A percentile compares a stretch with the other conserved stretches of the same genome.
Conservation (phyloP, 2,113 vertebrate species). For the Axis porcinus region DNA sequence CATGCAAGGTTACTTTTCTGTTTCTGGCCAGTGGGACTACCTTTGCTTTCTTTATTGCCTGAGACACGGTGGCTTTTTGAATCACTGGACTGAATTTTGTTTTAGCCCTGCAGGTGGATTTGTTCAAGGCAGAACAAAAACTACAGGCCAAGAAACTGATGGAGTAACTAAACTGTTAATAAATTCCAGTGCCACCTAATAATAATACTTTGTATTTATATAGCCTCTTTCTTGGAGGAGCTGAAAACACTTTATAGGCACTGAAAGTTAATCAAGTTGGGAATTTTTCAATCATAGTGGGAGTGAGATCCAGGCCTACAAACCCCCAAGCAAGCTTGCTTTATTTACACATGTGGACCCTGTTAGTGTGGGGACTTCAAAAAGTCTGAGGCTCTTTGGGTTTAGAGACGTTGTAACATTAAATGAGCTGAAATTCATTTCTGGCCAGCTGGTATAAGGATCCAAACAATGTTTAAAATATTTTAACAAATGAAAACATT, state of each 20-base stretch:
- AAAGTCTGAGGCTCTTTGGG: constrained; percentile 32
- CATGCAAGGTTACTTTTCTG: background rate
- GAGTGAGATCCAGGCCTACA: constrained; percentile 36
- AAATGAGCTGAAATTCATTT: constrained; percentile 42
- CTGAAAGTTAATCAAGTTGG: constrained; percentile 75
- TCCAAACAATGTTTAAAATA: constrained; percentile 21
- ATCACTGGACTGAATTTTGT: background rate
- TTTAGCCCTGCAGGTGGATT: constrained; percentile 51
- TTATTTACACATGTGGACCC: constrained; percentile 56
- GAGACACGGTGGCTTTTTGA: background rate
- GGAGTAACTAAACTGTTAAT: constrained; percentile 54
- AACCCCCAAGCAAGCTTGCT: constrained; percentile 32
- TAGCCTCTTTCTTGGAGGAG: constrained; percentile 55
- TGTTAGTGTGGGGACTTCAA: constrained; percentile 59
- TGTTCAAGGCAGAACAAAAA: constrained; percentile 50
- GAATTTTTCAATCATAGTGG: constrained; percentile 62
- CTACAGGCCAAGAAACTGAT: constrained; percentile 12
- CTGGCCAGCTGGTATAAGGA: constrained; percentile 29
- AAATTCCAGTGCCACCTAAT: constrained; percentile 60
- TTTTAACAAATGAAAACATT: constrained; percentile 58
- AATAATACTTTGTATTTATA: constrained; percentile 70
- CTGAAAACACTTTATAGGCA: constrained; percentile 66
- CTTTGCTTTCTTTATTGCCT: background rate
- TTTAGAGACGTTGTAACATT: constrained; percentile 31
- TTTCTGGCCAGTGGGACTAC: constrained; percentile 14